phyloP scores from a whole-genome alignment of 2,113 vertebrate species.

The Grallaria varia region DNA sequence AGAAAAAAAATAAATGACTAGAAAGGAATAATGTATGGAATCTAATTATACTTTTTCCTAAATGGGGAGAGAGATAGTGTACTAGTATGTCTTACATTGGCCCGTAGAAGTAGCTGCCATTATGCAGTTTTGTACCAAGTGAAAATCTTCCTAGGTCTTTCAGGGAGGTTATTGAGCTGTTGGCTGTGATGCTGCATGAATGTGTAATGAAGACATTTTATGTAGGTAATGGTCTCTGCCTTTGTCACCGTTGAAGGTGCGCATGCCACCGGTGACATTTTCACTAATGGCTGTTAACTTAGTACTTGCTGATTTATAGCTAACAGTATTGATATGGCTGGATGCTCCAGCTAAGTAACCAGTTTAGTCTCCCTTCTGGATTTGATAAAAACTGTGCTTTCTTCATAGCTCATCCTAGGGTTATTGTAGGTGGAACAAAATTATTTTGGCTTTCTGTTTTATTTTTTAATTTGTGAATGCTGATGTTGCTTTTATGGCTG shows the following conservation, averaged over 20 bases:
- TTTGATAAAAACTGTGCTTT: constrained; percentile 8
- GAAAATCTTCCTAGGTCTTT: not conserved
- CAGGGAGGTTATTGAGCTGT: not conserved
- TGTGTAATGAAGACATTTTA: not conserved
- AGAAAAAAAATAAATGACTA: not conserved
- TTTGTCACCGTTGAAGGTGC: not conserved
- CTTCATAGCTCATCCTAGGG: not conserved
- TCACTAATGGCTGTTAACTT: not conserved
- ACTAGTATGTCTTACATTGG: not conserved
- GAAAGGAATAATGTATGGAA: not conserved
- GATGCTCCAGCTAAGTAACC: not conserved
- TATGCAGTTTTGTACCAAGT: not conserved
- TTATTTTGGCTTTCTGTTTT: constrained; percentile 49
- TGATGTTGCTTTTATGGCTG: constrained; percentile 50
- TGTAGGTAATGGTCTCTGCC: not conserved
- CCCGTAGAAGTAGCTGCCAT: not conserved
- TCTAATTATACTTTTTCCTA: not conserved
- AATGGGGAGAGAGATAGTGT: not conserved
- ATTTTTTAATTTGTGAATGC: constrained; percentile 51
- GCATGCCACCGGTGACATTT: not conserved
- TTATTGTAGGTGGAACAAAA: constrained; percentile 47
- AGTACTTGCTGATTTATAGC: not conserved
- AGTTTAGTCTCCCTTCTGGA: constrained; percentile 19
- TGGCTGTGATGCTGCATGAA: not conserved
- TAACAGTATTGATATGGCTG: not conserved